Base-by-base conservation (phyloP, 2,888 invertebrate species). In the Nymphalis c-album region DNA sequence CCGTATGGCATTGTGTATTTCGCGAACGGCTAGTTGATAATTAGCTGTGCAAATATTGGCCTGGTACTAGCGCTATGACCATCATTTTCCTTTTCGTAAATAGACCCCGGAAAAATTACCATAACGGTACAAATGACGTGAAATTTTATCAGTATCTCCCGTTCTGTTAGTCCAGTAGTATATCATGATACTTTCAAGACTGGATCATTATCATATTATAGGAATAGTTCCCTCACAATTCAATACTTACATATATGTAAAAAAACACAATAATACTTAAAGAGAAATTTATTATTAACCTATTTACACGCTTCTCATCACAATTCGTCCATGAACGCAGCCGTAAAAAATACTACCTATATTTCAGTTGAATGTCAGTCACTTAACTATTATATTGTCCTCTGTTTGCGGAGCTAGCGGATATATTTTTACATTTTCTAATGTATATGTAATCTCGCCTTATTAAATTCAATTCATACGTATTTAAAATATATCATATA, bases 241-340 rank as follows among this genome's bases (percentile, higher is more conserved):
- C 20, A 10, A 50, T 4, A 10, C 20, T 20, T 8, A n/a, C n/a
- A n/a, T n/a, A n/a, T n/a, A 22, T 6, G 16, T 18, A n/a, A 17
- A 65, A 69, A 77, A 67, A 60, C 7, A 51, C 7, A 63, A 45
- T n/a, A 76, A 69, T 87, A 86, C 89, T 89, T 89, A 90, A 79
- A 83, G 81, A 83, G 80, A 85, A 83, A 86, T 89, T 88, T 89
- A 88, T 84, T 88, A 82, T 51, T 67, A 77, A 82, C 82, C 84
- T 90, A 88, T 90, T 84, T 90, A 90, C 90, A 89, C 66, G 82
- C 40, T 40, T 13, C 81, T 77, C 80, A 78, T 82, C 83, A 83
- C 74, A 80, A 74, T 76, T 75, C 77, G 72, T 68, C 74, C 81
- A 77, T 78, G 78, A 84, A 80, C 78, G 75, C 83, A 77, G 75